phyloP scores from a whole-genome alignment of 2,113 vertebrate genomes.

The Morone saxatilis region DNA sequence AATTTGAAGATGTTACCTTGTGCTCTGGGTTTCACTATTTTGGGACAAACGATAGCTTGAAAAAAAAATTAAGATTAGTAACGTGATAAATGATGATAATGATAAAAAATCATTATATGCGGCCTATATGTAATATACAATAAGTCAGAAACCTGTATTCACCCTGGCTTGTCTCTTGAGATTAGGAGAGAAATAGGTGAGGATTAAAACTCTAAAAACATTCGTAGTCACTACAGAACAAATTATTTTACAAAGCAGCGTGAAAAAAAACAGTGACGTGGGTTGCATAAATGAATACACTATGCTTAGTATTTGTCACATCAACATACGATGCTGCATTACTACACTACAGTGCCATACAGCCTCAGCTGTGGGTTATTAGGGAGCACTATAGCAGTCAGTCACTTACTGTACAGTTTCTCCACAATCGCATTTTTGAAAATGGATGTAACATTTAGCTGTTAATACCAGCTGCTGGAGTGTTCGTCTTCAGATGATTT shows the following conservation, averaged over 20 bases:
- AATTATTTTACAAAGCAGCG: neutral
- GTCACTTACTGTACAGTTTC: conserved; percentile 54
- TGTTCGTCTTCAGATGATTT: conserved; percentile 87
- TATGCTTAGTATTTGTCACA: neutral
- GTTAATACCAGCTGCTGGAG: conserved; percentile 85
- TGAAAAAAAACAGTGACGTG: neutral
- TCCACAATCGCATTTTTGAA: conserved; percentile 69
- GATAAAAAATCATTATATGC: neutral
- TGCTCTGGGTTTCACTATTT: no score
- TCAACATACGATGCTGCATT: neutral
- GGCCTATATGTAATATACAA: neutral
- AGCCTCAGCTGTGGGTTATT: conserved; percentile 55
- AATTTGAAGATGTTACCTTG: no score
- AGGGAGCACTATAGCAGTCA: conserved; percentile 38
- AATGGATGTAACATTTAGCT: conserved; percentile 85
- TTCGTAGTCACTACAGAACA: neutral
- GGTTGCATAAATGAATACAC: neutral
- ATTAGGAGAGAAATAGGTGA: no score
- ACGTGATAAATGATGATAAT: no score
- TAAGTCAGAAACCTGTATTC: neutral
- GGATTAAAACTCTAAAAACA: neutral
- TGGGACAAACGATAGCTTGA: no score
- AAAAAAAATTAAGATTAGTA: no score
- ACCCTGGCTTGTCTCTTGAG: no score
- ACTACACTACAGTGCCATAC: neutral